These are phyloP conservation scores for Drosophila robusta DNA, from an alignment of 2,888 invertebrate species.

Conservation along the genomic window DNA sequence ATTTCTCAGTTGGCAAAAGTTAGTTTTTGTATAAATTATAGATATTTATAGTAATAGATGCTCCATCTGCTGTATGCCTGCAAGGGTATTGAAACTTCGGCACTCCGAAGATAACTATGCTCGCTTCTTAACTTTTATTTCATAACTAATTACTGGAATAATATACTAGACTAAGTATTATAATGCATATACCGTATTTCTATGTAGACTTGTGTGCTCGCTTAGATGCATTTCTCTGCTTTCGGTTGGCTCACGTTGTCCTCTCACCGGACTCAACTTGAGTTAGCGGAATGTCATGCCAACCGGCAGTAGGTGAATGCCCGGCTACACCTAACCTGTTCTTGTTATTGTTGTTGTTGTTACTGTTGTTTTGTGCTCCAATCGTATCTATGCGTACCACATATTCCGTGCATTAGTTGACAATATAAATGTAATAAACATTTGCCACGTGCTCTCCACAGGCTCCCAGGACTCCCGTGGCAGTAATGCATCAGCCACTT, in stretches of 20 bases:
- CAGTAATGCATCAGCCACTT: slow-evolving; percentile 91
- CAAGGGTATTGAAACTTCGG: slow-evolving; percentile 7
- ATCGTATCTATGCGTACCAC: slow-evolving; percentile 10
- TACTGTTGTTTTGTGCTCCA: slow-evolving; percentile 19
- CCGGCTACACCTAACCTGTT: slow-evolving; percentile 5
- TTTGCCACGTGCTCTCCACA: slow-evolving; percentile 16
- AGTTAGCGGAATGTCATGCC: slow-evolving; percentile 23
- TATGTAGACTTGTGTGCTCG: slow-evolving; percentile 40
- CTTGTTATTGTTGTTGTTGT: slow-evolving; percentile 11
- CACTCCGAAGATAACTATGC: not conserved
- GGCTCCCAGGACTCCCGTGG: slow-evolving; percentile 87
- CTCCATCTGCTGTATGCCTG: not conserved
- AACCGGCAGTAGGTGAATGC: slow-evolving; percentile 12
- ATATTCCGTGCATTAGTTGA: not conserved
- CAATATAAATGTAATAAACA: slow-evolving; percentile 10
- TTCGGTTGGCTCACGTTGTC: slow-evolving; percentile 29
- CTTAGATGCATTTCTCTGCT: slow-evolving; percentile 24
- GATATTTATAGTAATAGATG: not conserved
- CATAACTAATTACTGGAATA: not conserved
- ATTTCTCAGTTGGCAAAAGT: no score
- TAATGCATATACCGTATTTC: slow-evolving; percentile 18
- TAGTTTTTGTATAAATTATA: no score
- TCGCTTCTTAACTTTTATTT: not conserved
- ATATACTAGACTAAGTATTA: not conserved
- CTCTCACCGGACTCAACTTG: slow-evolving; percentile 7